Base-by-base conservation (phyloP, 2,888 invertebrate species). In the Drosophila maculinotata region DNA sequence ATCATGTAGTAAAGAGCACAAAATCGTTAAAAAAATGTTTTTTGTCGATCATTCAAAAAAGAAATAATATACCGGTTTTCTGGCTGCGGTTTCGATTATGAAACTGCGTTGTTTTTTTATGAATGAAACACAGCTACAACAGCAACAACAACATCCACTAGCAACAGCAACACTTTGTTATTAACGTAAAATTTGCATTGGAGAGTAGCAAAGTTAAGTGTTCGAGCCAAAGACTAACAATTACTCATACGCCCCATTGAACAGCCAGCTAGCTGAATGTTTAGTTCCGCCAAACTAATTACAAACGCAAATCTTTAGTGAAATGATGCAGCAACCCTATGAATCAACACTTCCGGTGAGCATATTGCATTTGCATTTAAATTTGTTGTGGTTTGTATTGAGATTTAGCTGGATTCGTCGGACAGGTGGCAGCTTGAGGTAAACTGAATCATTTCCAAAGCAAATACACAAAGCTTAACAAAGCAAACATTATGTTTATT, bases 21-120 rank as follows among this genome's bases (percentile, higher is more conserved):
- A 84, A 82, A 79, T 81, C 85, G 81, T 84, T 82, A 81, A 81
- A 85, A 83, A 79, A 77, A 49, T 59, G 17, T 64, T 78, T 80
- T 83, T 80, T 20, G 20, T 76, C 68, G 73, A 84, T 84, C 80
- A 72, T 77, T 80, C 76, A 76, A 79, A 79, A 58, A 49, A 45
- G 35, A 48, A 52, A 45, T 38, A 47, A 56, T 48, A 48, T 28
- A 60, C 81, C 72, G 71, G 81, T 81, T 79, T 38, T 12, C 54
- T 52, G 56, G 9, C 35, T 70, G 56, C 42, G 56, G 59, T 58
- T 58, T 68, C 33, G 69, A 66, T 81, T 85, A 68, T 76, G 80
- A 85, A 85, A 81, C 76, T 63, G 53, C 57, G 30, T 38, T 65
- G 76, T 70, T 45, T 64, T 51, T 77, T 78, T 79, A 81, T 81